A percentile compares a stretch with the other conserved stretches of the same genome.
These are phyloP conservation scores for Sebastes itinus DNA, from an alignment of 2,797 vertebrate genomes.

Conservation along the genomic window DNA sequence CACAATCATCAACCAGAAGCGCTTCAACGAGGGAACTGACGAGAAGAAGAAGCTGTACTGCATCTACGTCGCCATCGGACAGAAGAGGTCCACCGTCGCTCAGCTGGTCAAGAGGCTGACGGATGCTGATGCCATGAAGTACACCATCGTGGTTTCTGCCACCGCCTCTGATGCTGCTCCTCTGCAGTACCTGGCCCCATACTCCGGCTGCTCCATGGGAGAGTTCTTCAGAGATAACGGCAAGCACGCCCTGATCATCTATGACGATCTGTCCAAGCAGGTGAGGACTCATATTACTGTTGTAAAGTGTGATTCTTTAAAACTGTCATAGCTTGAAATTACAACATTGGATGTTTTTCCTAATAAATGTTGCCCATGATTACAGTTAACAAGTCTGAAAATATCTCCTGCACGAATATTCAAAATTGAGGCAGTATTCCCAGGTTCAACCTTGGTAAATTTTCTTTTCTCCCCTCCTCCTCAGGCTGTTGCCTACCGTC, in stretches of 20 bases:
- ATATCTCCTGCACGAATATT: too few relatives aligned
- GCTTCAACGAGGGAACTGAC: constrained; percentile 96
- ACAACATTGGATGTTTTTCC: not conserved
- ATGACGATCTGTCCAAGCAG: constrained; percentile 99
- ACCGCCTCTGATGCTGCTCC: constrained; percentile 98
- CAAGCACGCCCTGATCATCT: constrained; percentile 97
- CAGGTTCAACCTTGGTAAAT: not conserved
- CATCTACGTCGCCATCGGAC: constrained; percentile 98
- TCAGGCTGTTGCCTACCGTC: constrained; percentile 97
- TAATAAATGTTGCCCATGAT: not conserved
- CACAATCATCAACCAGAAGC: constrained; percentile 99
- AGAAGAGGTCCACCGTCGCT: constrained; percentile 98
- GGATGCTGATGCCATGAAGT: constrained; percentile 97
- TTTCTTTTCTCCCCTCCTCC: not conserved
- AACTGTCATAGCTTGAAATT: not conserved
- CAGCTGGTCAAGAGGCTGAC: constrained; percentile 98
- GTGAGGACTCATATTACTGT: constrained; percentile 65
- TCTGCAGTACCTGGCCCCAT: constrained; percentile 97
- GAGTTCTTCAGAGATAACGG: constrained; percentile 98
- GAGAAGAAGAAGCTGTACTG: constrained; percentile 99
- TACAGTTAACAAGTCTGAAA: not conserved
- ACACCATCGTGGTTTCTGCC: constrained; percentile 98
- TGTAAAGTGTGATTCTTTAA: not conserved
- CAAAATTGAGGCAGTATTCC: not conserved
- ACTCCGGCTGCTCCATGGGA: constrained; percentile 99